A percentile compares a stretch with the other conserved stretches of the same genome.
Evolutionary conservation across 53 echinoderm and acorn worm genomes (phyloP).

Genomic region (Temnopleurus reevesii): DNA sequence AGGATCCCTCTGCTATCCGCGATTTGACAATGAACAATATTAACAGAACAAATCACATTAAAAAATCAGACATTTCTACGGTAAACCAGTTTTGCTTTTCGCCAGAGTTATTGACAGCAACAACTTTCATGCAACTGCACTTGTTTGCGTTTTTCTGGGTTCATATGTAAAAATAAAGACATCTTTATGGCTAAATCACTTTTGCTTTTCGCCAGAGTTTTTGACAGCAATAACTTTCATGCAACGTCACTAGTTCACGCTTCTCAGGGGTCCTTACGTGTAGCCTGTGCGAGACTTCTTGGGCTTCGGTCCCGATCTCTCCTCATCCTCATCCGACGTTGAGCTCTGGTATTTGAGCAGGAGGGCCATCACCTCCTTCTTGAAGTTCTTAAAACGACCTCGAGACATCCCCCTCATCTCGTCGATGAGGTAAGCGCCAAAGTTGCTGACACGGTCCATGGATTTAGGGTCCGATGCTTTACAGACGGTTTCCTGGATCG

Average conservation of each 20-base stretch:
- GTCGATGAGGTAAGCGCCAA: slow-evolving; percentile 13
- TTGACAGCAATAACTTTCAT: slow-evolving; percentile 18
- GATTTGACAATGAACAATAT: too few species aligned
- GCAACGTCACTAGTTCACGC: slow-evolving; percentile 7
- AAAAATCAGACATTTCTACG: not conserved
- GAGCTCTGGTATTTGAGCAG: slow-evolving; percentile 39
- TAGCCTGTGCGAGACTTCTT: slow-evolving; percentile 17
- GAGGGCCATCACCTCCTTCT: slow-evolving; percentile 45
- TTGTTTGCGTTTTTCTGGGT: slow-evolving; percentile 8
- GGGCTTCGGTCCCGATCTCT: slow-evolving; percentile 41
- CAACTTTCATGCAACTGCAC: slow-evolving; percentile 23
- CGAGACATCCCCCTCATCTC: slow-evolving; percentile 8
- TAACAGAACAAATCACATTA: too few species aligned
- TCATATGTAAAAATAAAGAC: not conserved
- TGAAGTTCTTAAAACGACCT: slow-evolving; percentile 36
- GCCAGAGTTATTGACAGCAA: not conserved
- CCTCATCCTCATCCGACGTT: slow-evolving; percentile 35
- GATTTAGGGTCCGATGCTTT: slow-evolving; percentile 41
- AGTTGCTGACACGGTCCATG: slow-evolving; percentile 20
- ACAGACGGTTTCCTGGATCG: slow-evolving; percentile 37
- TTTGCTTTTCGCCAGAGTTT: not conserved
- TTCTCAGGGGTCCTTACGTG: not conserved
- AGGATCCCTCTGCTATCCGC: too few species aligned
- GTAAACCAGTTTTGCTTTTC: not conserved
- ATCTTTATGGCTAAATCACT: not conserved